Percentiles rank a stretch among this genome's conserved stretches.
phyloP scores from a whole-genome alignment of 2,888 invertebrate genomes.

The Apamea anceps region DNA sequence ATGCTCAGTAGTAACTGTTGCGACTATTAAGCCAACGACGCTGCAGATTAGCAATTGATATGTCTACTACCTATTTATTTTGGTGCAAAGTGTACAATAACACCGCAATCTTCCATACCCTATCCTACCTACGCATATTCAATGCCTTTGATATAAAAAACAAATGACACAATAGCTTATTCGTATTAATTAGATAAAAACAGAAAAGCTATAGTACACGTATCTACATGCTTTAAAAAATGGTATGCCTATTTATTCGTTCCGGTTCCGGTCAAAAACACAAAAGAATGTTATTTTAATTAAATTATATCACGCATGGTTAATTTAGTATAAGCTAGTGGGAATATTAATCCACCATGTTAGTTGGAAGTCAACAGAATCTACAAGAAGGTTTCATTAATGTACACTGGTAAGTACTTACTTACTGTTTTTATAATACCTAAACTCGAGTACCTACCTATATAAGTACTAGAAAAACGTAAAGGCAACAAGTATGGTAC shows the following conservation, averaged over 20 bases:
- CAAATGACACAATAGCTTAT: conserved; percentile 10
- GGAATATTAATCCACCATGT: neutral
- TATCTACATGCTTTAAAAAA: conserved; percentile 12
- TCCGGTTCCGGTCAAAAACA: conserved; percentile 59
- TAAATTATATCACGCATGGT: conserved; percentile 51
- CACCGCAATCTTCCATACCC: neutral
- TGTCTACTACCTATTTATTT: neutral
- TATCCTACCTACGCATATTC: neutral
- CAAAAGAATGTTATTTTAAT: conserved; percentile 63
- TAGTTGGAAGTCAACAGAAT: conserved; percentile 9
- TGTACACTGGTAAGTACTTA: neutral
- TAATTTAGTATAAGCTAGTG: conserved; percentile 23
- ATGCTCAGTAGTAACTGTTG: neutral
- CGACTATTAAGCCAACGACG: neutral
- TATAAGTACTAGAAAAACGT: neutral
- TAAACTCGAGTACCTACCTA: no score
- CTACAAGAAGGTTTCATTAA: neutral
- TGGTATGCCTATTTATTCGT: conserved; percentile 46
- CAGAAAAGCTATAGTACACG: neutral
- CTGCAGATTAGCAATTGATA: neutral
- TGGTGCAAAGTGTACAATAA: neutral
- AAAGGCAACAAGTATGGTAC: no score
- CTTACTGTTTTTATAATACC: conserved; percentile 1
- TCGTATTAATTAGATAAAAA: conserved; percentile 36
- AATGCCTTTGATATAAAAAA: neutral